These are phyloP conservation scores for Murina feae DNA, from an alignment of 2,113 vertebrate species.

Conservation along the genomic window DNA sequence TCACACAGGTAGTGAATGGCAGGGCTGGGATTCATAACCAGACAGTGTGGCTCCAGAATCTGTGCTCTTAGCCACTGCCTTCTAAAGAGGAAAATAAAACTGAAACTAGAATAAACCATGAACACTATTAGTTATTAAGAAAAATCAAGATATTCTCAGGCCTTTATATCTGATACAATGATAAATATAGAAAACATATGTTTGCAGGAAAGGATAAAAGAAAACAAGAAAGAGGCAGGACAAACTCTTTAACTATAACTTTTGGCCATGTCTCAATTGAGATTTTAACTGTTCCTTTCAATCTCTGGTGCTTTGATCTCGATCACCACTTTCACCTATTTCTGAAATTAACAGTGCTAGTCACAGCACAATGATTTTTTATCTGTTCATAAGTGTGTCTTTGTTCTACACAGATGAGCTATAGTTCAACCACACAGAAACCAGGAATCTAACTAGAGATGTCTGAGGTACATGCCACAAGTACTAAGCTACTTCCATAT, in stretches of 20 bases:
- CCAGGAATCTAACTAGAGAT: neutral
- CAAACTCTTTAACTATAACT: neutral
- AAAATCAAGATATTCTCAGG: neutral
- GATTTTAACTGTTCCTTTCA: neutral
- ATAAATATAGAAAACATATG: neutral
- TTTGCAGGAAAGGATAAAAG: neutral
- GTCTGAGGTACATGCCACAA: neutral
- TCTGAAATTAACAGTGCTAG: constrained; percentile 16
- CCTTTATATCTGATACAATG: neutral
- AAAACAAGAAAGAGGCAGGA: neutral
- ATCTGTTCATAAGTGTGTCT: neutral
- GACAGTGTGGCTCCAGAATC: neutral
- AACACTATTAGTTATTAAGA: neutral
- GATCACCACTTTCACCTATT: neutral
- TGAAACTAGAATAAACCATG: constrained; percentile 3
- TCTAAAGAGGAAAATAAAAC: neutral
- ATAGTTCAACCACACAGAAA: neutral
- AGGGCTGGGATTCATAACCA: neutral
- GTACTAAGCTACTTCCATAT: neutral
- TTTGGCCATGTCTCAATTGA: neutral
- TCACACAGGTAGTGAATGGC: neutral
- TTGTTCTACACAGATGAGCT: neutral
- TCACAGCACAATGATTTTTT: neutral
- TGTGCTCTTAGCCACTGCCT: neutral
- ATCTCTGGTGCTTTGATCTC: neutral